phyloP scores from a whole-genome alignment of 2,113 vertebrate species.

The Entomyzon cyanotis region DNA sequence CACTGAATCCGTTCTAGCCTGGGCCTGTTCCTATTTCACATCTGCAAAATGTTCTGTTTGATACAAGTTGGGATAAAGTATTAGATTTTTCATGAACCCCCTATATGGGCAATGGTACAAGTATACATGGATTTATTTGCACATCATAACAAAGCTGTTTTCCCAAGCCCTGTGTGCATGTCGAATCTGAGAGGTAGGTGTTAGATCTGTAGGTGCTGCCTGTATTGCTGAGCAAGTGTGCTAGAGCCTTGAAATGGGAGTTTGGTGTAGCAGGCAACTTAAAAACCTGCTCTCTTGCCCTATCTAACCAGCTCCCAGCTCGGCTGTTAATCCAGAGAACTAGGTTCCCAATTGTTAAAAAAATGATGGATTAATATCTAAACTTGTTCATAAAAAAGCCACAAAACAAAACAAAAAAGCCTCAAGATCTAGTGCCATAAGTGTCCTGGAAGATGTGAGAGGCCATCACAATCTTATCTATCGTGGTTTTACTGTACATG shows the following conservation, averaged over 20 bases:
- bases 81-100: not conserved
- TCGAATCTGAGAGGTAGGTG: not conserved
- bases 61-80: constrained; percentile 42
- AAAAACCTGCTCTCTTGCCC: not conserved
- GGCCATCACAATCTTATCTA: not conserved
- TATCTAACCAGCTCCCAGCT: not conserved
- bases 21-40: constrained; percentile 22
- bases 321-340: not conserved
- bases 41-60: constrained; percentile 67
- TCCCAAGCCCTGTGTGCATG: not conserved
- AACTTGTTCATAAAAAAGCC: not conserved
- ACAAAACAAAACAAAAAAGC: not conserved
- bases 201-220: not conserved
- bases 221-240: not conserved
- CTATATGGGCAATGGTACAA: not conserved
- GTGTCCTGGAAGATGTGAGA: not conserved
- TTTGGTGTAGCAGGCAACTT: not conserved
- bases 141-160: not conserved
- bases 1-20: constrained; percentile 56
- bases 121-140: not conserved
- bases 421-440: not conserved
- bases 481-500: not conserved
- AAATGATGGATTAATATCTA: not conserved
- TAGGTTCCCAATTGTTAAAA: not conserved
- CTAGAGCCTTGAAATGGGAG: not conserved